These are phyloP conservation scores for Desmophyllum pertusum DNA, from an alignment of 92 coral and sea anemone species.

Conservation along the genomic window DNA sequence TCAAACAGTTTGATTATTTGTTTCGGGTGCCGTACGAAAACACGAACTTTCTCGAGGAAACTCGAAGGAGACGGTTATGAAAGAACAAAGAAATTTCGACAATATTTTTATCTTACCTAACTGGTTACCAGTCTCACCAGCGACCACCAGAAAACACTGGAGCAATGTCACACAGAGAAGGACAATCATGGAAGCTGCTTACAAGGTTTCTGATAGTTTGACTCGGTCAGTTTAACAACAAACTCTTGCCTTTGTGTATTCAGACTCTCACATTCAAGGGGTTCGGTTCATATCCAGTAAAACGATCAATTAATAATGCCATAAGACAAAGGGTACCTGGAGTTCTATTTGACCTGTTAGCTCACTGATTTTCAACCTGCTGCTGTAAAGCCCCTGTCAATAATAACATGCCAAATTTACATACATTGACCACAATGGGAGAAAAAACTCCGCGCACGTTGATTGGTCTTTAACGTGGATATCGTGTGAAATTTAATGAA, in stretches of 20 bases:
- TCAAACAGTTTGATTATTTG: not conserved
- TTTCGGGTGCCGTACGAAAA: not conserved
- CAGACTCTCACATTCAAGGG: not conserved
- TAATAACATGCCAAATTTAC: not conserved
- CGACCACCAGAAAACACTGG: not conserved
- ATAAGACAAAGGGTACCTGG: not conserved
- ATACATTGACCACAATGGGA: not conserved
- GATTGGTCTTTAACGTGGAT: not conserved
- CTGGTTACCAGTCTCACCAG: slow-evolving; percentile 5
- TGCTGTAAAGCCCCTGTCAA: not conserved
- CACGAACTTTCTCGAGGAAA: not conserved
- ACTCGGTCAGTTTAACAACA: not conserved
- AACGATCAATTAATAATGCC: slow-evolving; percentile 9
- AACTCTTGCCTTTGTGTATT: not conserved
- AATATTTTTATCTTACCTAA: slow-evolving; percentile 15
- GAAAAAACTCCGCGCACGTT: not conserved
- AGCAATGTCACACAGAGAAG: not conserved
- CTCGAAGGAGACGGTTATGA: not conserved
- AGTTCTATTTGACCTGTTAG: not conserved
- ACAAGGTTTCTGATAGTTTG: no score
- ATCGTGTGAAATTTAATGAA: no score
- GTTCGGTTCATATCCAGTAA: not conserved
- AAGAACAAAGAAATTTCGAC: not conserved
- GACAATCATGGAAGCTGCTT: not conserved
- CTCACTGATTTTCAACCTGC: not conserved